A percentile compares a stretch with the other conserved stretches of the same genome.
phyloP scores from a whole-genome alignment of 2,797 vertebrate species.

The Geotrypetes seraphini region DNA sequence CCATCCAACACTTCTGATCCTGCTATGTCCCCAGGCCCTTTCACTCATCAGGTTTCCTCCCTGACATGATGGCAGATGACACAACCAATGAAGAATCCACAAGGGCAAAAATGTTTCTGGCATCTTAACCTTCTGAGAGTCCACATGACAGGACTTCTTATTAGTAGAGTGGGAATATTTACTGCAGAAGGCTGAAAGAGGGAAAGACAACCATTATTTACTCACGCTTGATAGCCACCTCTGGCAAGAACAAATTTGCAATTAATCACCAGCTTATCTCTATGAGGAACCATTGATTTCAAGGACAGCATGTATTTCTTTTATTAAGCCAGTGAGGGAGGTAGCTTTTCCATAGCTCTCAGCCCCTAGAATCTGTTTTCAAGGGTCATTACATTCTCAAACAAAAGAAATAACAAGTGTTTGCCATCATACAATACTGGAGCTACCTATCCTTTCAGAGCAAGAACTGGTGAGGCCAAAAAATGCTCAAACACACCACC shows the following conservation, averaged over 20 bases:
- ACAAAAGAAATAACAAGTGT: no score
- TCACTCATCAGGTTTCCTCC: no score
- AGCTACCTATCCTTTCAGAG: no score
- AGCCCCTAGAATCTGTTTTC: conserved; percentile 10
- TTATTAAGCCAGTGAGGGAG: conserved; percentile 19
- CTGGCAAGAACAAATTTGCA: conserved; percentile 37
- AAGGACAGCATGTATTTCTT: conserved; percentile 35
- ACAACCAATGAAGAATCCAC: conserved; percentile 26
- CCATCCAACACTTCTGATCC: no score
- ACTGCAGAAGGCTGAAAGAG: conserved; percentile 19
- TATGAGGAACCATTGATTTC: conserved; percentile 24
- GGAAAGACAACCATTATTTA: conserved; percentile 22
- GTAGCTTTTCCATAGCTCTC: background rate
- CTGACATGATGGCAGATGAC: conserved; percentile 25
- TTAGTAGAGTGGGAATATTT: conserved; percentile 28
- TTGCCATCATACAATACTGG: no score
- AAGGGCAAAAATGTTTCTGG: conserved; percentile 15
- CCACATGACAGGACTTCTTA: conserved; percentile 13
- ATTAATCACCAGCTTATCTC: conserved; percentile 45
- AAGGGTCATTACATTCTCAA: no score
- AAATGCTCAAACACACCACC: no score
- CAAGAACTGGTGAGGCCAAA: no score
- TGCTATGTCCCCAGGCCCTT: no score
- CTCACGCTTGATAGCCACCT: conserved; percentile 24
- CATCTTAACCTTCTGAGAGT: conserved; percentile 12